phyloP scores from a whole-genome alignment of 2,797 vertebrate species.

The Poecilia gillii region DNA sequence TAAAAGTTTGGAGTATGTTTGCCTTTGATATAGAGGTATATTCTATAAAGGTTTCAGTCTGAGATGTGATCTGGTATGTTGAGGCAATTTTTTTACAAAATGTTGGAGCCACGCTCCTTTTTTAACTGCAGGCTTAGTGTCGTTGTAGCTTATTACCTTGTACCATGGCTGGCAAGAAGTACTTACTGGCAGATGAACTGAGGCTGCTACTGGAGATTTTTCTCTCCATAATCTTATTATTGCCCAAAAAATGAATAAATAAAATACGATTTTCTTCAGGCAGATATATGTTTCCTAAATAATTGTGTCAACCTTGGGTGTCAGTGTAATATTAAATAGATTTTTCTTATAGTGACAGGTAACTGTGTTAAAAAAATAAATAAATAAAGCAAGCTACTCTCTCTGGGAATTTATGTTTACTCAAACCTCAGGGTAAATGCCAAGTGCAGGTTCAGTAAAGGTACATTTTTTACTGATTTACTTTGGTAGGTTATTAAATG shows the following conservation, averaged over 20 bases:
- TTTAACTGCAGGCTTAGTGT: conserved; percentile 55
- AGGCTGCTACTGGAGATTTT: conserved; percentile 58
- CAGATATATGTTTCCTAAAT: conserved; percentile 53
- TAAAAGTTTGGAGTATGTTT: neutral
- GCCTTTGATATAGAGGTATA: neutral
- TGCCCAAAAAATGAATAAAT: conserved; percentile 28
- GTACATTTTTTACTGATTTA: neutral
- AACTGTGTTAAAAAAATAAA: conserved; percentile 12
- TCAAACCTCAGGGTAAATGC: neutral
- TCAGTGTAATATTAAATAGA: conserved; percentile 41
- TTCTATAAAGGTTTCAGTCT: conserved; percentile 45
- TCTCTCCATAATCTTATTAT: conserved; percentile 67
- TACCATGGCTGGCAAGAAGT: conserved; percentile 58
- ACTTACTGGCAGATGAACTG: conserved; percentile 72
- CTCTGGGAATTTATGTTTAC: neutral
- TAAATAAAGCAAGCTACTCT: neutral
- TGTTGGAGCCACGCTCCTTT: conserved; percentile 37
- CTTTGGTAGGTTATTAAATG: neutral
- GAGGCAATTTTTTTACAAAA: conserved; percentile 38
- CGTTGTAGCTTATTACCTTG: conserved; percentile 59
- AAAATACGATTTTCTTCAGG: conserved; percentile 43
- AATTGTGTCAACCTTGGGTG: conserved; percentile 59
- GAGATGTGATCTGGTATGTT: conserved; percentile 57
- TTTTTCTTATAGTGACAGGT: conserved; percentile 40
- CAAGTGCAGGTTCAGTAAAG: conserved; percentile 12